Base-by-base conservation (phyloP, 92 coral and sea anemone species). In the Siderastrea radians region DNA sequence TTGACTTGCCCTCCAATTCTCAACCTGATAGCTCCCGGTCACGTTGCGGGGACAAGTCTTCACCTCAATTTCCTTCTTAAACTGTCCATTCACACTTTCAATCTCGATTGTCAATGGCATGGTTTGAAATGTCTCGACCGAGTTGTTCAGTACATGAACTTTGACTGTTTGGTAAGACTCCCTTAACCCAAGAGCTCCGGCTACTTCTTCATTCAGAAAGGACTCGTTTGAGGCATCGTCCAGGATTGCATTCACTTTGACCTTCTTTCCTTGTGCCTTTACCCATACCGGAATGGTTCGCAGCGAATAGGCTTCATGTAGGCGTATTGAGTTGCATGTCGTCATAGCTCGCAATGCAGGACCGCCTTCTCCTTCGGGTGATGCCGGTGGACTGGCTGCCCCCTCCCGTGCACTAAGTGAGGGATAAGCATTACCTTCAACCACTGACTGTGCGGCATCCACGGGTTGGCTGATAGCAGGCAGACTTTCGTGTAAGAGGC, bases 71-170 rank as follows among this genome's bases (percentile, higher is more conserved):
- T 81, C 82, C 64, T 79, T 93, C 44, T 26, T 73, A 68, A 90
- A 90, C 84, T 93, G 92, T 2, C 95, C 94, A 79, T 84, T 74
- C n/a, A 90, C 88, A 77, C 89, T 93, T 79, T 93, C 92, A 58
- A 93, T 77, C 47, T 73, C 88, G 4, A 93, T 71, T n/a, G 9
- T 78, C 48, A 89, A 69, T 26, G 93, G 93, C 89, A 90, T 90
- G 14, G 93, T 86, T 19, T 83, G 90, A 71, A 87, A 93, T 3
- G 93, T 93, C 72, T 93, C 89, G 8, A 87, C 79, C 3, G 85
- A 62, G 71, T 90, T 79, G 66, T 89, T 93, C 82, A 93, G 51
- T 46, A 93, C 96, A 80, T 90, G 90, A 7, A 90, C 94, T 84
- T 90, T 80, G 10, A 90, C 90, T 15, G 90, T 81, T 82, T 93